A percentile compares a stretch with the other conserved stretches of the same genome.
Evolutionary conservation across 2,888 invertebrate species (phyloP).

Genomic region (Myopa tessellatipennis): DNA sequence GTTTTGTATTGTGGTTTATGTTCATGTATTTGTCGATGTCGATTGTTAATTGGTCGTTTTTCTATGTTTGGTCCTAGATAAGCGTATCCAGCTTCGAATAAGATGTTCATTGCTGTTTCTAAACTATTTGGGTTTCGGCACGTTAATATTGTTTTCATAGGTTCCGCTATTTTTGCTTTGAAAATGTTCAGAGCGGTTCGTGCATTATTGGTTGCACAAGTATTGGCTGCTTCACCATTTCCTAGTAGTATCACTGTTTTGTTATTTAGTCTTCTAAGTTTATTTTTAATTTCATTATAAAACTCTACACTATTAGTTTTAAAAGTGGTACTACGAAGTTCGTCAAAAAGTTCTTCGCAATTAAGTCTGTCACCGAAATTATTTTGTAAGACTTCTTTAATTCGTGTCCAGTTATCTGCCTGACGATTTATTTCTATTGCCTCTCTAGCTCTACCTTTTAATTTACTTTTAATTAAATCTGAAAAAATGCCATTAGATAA

Average conservation of each 20-base stretch:
- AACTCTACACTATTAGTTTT: conserved; percentile 43
- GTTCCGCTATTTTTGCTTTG: conserved; percentile 47
- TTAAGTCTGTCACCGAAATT: conserved; percentile 46
- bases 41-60: neutral
- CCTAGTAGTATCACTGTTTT: conserved; percentile 40
- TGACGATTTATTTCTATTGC: conserved; percentile 6
- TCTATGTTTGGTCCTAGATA: neutral
- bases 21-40: neutral
- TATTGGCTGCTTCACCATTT: conserved; percentile 30
- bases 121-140: conserved; percentile 43
- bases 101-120: conserved; percentile 45
- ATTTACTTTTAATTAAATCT: conserved; percentile 14
- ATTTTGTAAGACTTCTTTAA: conserved; percentile 24
- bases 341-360: conserved; percentile 43
- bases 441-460: neutral
- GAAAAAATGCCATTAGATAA: conserved; percentile 12
- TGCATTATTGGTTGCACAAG: conserved; percentile 42
- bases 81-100: conserved; percentile 40
- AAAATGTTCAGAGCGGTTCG: conserved; percentile 46
- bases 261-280: conserved; percentile 41
- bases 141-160: conserved; percentile 43
- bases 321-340: conserved; percentile 39
- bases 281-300: conserved; percentile 44
- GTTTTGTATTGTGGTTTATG: too few species aligned
- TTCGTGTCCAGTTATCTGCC: neutral